Conservation (phyloP, 2,113 vertebrate species). For the Perccottus glenii region DNA sequence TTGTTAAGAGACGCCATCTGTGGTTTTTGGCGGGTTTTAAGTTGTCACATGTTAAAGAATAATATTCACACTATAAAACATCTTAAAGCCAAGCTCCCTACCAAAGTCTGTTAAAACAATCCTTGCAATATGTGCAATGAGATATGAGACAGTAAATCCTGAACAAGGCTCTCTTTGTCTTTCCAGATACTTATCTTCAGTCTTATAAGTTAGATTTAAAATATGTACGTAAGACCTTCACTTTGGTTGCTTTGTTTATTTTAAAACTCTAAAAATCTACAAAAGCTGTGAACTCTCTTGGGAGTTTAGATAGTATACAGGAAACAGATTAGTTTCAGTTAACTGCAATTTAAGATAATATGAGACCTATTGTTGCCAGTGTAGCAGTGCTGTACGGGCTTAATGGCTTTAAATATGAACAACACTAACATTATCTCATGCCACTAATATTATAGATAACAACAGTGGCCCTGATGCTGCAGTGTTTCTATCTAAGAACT, state of each 20-base stretch:
- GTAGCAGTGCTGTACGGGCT: too few relatives aligned
- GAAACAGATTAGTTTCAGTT: neutral
- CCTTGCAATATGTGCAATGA: neutral
- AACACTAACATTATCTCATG: neutral
- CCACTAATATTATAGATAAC: neutral
- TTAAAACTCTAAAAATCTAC: neutral
- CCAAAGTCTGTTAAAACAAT: slow-evolving; percentile 6
- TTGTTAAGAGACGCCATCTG: neutral
- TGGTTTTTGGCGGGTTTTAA: neutral
- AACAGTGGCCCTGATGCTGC: neutral
- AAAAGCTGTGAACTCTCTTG: neutral
- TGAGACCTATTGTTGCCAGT: neutral
- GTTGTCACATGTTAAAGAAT: neutral
- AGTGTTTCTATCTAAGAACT: neutral
- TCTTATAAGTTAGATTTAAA: neutral
- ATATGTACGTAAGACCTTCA: neutral
- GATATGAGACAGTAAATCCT: neutral
- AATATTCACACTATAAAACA: slow-evolving; percentile 1
- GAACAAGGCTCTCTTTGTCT: slow-evolving; percentile 9
- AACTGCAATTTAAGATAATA: neutral
- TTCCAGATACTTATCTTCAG: neutral
- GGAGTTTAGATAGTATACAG: neutral
- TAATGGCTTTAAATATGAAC: too few relatives aligned
- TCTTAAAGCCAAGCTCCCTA: neutral
- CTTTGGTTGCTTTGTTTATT: too few relatives aligned